Evolutionary conservation across 2,113 vertebrate species (phyloP).

Genomic region (Dipodomys merriami): DNA sequence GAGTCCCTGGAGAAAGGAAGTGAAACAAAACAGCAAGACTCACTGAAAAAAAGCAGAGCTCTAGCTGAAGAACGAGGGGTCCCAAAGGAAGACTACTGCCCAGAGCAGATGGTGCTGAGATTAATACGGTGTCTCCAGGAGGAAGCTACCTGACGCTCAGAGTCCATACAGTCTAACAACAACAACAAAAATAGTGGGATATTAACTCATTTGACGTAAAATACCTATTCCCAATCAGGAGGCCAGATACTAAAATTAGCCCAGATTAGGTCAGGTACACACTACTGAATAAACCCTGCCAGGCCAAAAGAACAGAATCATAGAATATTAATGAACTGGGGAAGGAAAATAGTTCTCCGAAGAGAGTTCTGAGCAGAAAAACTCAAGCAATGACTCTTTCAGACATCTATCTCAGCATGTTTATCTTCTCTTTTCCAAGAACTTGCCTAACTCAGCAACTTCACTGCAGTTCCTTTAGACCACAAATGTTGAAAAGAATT

Average conservation of each 20-base stretch:
- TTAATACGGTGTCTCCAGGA: too few species aligned
- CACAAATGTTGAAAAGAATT: neutral
- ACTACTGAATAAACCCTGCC: neutral
- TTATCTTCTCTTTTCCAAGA: neutral
- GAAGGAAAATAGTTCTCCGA: neutral
- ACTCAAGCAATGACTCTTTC: neutral
- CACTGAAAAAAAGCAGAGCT: too few species aligned
- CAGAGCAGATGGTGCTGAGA: too few species aligned
- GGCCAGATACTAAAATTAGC: neutral
- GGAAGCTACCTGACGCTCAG: too few species aligned
- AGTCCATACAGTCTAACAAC: too few species aligned
- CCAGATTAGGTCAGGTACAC: neutral
- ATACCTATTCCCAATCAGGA: neutral
- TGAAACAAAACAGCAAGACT: too few species aligned
- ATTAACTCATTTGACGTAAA: neutral
- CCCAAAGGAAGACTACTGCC: too few species aligned
- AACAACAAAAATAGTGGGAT: too few species aligned
- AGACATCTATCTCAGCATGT: neutral
- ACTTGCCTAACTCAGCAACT: neutral
- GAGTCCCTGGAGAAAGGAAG: too few species aligned
- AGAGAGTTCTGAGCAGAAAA: neutral
- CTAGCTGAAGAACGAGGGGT: too few species aligned
- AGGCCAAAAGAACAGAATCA: neutral
- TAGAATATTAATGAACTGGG: neutral
- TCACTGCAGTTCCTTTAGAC: neutral